Evolutionary conservation across 2,113 vertebrate species (phyloP), one percentile per base, ranked within the genome.

Genomic region (Elanoides forficatus): DNA sequence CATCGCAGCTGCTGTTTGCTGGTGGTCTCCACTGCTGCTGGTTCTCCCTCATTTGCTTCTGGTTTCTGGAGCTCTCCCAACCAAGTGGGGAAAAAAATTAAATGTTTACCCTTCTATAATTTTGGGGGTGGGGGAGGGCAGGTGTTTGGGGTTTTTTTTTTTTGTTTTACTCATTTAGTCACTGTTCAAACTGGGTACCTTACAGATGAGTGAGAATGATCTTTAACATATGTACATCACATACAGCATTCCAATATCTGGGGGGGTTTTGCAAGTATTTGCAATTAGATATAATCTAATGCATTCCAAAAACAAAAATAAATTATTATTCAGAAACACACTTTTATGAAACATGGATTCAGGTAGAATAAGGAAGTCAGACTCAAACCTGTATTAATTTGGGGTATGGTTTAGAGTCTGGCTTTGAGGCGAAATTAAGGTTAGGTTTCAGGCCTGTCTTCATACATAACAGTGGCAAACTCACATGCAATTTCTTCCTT

Each of bases 1-100:
- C 66, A 63, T 81, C 17, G 22, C 84, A 96, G 81, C 92, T 98
- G 92, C 50, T 93, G 72, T 81, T 97, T 90, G 36, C 96, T 94
- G 93, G 96, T 96, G 96, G 93, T 97, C 92, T 94, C 48, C 1
- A 11, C 48, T 59, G 29, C 65, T 62, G 40, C 19, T 68, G 5
- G 23, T 91, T 84, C 45, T 70, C 19, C 27, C 20, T 78, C 25
- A 40, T 80, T 83, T 88, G 43, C 34, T 79, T 80, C 65, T 66
- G 47, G 59, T 88, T 90, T 81, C 58, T 95, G 79, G 63, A 90
- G 16, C 8, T 73, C 42, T 81, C 36, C 53, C 32, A 96, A 13
- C 27, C 90, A 92, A 90, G 8, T 38, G 13, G 23, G 13, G 12
- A 11, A 23, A 40, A 38, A 88, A 82, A 36, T 42, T 20, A 40